Evolutionary conservation across 2,797 vertebrate species (phyloP), one percentile per base, ranked within the genome.

Genomic region (Poeciliopsis gracilis): DNA sequence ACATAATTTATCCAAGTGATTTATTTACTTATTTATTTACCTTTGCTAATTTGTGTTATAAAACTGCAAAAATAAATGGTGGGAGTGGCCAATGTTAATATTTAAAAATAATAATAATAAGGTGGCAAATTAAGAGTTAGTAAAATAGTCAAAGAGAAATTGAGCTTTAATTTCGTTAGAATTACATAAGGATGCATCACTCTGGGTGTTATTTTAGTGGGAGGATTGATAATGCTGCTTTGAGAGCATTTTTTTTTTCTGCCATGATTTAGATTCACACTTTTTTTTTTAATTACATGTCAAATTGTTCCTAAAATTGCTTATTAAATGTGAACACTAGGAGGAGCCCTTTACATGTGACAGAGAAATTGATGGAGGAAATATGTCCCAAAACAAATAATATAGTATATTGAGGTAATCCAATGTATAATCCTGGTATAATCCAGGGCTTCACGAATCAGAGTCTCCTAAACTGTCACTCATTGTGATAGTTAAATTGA

Each of bases 261-360:
- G 4, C 45, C 25, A 38, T 23, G 20, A 12, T 30, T 38, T 66
- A 25, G 4, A 67, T 23, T 28, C 20, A 23, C 18, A 46, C 10
- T 55, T n/a, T 53, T 55, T 36, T 5, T n/a, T n/a, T n/a, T n/a
- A n/a, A n/a, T n/a, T n/a, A 75, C 18, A 47, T 4, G 70, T 41
- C 45, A 46, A 36, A 55, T 5, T 51, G 2, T 61, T 33, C 2
- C 49, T n/a, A 20, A 23, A 13, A 61, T 7, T n/a, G 30, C 36
- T 7, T 46, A 5, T 69, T 72, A 20, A 4, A 2, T 66, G n/a
- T 78, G 38, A 77, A 77, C 92, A 84, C 86, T 75, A 89, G 92
- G 70, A 83, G 94, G 93, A 75, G 90, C 84, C 76, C 72, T 90
- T 69, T 81, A 30, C 84, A 81, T 53, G 51, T 83, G 36, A 79